These are phyloP conservation scores for Zaprionus africanus DNA, from an alignment of 1,140 invertebrate genomes.

Conservation along the genomic window DNA sequence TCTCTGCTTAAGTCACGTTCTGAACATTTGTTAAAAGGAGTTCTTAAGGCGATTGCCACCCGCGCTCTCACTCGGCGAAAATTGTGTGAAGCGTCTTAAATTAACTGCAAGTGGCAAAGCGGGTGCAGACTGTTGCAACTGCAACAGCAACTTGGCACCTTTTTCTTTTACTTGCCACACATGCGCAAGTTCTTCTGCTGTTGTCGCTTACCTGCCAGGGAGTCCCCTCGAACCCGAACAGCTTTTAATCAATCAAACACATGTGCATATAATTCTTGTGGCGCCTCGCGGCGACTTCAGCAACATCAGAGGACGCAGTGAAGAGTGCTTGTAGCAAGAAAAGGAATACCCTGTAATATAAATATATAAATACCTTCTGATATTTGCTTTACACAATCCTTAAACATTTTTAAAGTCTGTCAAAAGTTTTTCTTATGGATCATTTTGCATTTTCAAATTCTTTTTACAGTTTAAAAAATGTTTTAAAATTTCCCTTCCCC, in stretches of 20 bases:
- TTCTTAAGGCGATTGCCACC: slow-evolving; percentile 77
- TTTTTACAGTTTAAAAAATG: neutral
- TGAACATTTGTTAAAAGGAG: slow-evolving; percentile 79
- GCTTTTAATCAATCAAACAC: slow-evolving; percentile 55
- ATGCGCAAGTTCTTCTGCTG: slow-evolving; percentile 1
- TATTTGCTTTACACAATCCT: neutral
- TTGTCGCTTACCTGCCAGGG: slow-evolving; percentile 1
- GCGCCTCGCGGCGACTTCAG: slow-evolving; percentile 9
- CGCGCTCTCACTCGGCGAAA: slow-evolving; percentile 12
- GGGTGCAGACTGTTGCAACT: neutral
- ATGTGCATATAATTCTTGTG: slow-evolving; percentile 35
- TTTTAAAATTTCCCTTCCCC: neutral
- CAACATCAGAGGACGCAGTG: slow-evolving; percentile 30
- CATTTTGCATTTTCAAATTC: neutral
- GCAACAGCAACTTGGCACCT: slow-evolving; percentile 16
- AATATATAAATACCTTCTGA: too few relatives aligned
- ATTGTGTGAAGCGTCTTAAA: slow-evolving; percentile 73
- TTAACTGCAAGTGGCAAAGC: slow-evolving; percentile 66
- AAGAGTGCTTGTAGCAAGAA: neutral
- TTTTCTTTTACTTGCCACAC: neutral
- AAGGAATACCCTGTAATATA: neutral
- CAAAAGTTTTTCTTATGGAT: neutral
- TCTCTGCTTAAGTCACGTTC: slow-evolving; percentile 78
- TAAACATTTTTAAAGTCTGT: neutral
- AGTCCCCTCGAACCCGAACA: slow-evolving; percentile 17